Conservation (phyloP, 2,797 vertebrate species). For the Danio jaintianensis region DNA sequence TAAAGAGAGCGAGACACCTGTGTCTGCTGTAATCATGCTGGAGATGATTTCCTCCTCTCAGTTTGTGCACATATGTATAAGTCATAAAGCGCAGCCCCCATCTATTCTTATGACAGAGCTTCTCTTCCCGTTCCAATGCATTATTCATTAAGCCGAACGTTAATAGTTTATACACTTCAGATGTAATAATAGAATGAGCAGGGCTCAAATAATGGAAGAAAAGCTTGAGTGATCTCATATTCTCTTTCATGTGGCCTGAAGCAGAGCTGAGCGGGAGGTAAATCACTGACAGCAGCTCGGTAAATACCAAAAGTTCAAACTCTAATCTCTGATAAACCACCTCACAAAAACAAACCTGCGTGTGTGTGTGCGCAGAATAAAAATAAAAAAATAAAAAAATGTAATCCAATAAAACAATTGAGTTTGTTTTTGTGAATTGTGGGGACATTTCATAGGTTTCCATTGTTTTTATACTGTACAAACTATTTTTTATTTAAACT, state of each 20-base stretch:
- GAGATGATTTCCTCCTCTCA: conserved; percentile 95
- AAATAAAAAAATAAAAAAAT: no score
- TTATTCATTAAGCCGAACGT: conserved; percentile 64
- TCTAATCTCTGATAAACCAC: not conserved
- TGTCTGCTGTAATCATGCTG: conserved; percentile 89
- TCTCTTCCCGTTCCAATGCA: conserved; percentile 49
- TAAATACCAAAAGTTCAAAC: conserved; percentile 30
- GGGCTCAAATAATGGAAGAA: conserved; percentile 50
- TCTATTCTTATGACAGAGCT: conserved; percentile 51
- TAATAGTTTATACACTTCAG: conserved; percentile 67
- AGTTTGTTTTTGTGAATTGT: no score
- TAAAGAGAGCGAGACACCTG: conserved; percentile 93
- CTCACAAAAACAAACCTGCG: not conserved
- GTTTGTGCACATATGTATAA: conserved; percentile 93
- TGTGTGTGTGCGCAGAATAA: no score
- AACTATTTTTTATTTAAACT: no score
- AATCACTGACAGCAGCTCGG: conserved; percentile 24
- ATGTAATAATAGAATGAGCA: conserved; percentile 59
- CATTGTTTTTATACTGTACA: no score
- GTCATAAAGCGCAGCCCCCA: conserved; percentile 36
- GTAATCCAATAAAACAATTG: no score
- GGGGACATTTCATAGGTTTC: no score
- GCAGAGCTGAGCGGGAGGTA: conserved; percentile 44
- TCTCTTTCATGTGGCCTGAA: conserved; percentile 41
- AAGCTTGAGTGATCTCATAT: conserved; percentile 48